These are phyloP conservation scores for Lycodopsis pacificus DNA, from an alignment of 2,797 vertebrate genomes.

Conservation along the genomic window DNA sequence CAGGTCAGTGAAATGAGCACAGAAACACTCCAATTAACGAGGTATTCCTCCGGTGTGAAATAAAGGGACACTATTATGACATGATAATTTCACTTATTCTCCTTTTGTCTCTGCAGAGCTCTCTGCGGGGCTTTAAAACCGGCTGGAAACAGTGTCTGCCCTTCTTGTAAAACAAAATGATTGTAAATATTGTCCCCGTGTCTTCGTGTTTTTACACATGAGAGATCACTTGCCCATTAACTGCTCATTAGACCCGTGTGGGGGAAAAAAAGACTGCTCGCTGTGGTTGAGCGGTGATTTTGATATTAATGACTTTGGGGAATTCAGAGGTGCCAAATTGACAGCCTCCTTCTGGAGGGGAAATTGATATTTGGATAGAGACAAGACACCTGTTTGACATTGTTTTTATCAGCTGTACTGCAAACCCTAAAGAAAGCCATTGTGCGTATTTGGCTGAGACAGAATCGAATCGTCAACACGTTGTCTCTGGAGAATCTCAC, in stretches of 20 bases:
- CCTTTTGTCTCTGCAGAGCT: slow-evolving; percentile 20
- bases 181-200: slow-evolving; percentile 67
- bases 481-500: slow-evolving; percentile 76
- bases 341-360: slow-evolving; percentile 16
- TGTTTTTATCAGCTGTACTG: slow-evolving; percentile 5
- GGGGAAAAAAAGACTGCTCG: slow-evolving; percentile 28
- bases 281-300: slow-evolving; percentile 41
- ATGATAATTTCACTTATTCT: slow-evolving; percentile 50
- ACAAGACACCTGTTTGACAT: slow-evolving; percentile 8
- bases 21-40: slow-evolving; percentile 46
- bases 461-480: neutral
- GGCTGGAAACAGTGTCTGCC: neutral
- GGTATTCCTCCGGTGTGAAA: slow-evolving; percentile 26
- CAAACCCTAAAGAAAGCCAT: neutral
- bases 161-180: slow-evolving; percentile 25
- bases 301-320: slow-evolving; percentile 51
- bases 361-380: slow-evolving; percentile 45
- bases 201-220: slow-evolving; percentile 54
- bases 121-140: slow-evolving; percentile 34
- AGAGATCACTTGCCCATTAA: slow-evolving; percentile 61
- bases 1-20: slow-evolving; percentile 48
- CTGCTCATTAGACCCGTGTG: slow-evolving; percentile 68
- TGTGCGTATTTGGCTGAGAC: neutral
- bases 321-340: slow-evolving; percentile 43
- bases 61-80: slow-evolving; percentile 36